Percentiles rank a stretch among this genome's conserved stretches.
Evolutionary conservation across 2,113 vertebrate species (phyloP).

Genomic region (Oreotragus oreotragus): DNA sequence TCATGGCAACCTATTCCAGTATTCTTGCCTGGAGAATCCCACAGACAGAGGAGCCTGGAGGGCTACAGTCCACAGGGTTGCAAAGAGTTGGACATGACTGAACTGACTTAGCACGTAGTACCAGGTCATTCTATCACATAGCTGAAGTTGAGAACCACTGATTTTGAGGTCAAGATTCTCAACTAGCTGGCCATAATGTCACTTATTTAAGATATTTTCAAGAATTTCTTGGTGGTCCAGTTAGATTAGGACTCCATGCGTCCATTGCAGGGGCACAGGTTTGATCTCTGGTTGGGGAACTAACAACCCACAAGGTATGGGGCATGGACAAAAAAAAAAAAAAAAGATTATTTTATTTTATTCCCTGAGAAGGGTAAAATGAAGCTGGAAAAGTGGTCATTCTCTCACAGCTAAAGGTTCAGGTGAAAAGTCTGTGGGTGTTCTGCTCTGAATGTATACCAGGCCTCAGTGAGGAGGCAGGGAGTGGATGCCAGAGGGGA

Average conservation of each 20-base stretch:
- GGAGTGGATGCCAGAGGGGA: rapidly evolving
- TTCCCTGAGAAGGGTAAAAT: neutral
- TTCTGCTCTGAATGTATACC: neutral
- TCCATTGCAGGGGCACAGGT: neutral
- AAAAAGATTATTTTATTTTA: neutral
- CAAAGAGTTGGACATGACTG: neutral
- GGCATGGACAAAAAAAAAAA: neutral
- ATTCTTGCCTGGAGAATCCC: neutral
- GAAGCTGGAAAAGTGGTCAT: neutral
- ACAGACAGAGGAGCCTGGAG: neutral
- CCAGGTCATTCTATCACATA: neutral
- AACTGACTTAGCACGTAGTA: neutral
- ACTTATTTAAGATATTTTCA: neutral
- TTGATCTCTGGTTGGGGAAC: neutral
- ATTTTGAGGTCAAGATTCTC: neutral
- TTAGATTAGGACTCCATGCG: neutral
- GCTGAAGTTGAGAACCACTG: neutral
- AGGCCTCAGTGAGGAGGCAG: neutral
- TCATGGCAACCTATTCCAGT: neutral
- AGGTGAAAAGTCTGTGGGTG: neutral
- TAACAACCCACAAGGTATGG: neutral
- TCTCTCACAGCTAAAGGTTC: neutral
- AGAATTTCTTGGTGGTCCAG: neutral
- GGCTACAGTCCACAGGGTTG: neutral
- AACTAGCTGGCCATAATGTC: neutral